Evolutionary conservation across 2,113 vertebrate genomes (phyloP).

Genomic region (Perca fluviatilis): DNA sequence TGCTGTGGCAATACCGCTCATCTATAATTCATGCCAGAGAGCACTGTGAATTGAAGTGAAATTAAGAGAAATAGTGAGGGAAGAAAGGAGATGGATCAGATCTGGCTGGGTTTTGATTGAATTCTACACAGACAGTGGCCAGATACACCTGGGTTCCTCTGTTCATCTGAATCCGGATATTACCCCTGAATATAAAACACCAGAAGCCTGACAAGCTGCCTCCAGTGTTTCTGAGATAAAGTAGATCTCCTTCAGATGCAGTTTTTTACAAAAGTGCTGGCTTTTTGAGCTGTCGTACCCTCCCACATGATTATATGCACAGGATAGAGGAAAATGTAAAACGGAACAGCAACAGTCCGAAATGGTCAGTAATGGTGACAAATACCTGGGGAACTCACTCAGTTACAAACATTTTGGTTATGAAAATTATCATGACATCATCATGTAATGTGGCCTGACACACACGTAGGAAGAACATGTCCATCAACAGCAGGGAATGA

Average conservation of each 20-base stretch:
- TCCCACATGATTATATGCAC: slow-evolving; percentile 23
- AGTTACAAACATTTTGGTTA: neutral
- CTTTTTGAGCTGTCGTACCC: slow-evolving; percentile 8
- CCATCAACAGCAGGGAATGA: slow-evolving; percentile 29
- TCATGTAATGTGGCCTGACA: neutral
- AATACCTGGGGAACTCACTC: neutral
- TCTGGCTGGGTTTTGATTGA: slow-evolving; percentile 74
- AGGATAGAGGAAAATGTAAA: slow-evolving; percentile 1
- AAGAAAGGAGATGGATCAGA: slow-evolving; percentile 46
- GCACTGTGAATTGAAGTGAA: slow-evolving; percentile 62
- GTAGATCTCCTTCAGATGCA: slow-evolving; percentile 40
- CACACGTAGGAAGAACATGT: slow-evolving; percentile 10
- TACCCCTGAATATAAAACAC: slow-evolving; percentile 74
- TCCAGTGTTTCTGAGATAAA: slow-evolving; percentile 53
- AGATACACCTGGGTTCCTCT: slow-evolving; percentile 77
- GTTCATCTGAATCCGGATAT: slow-evolving; percentile 72
- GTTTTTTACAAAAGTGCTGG: slow-evolving; percentile 11
- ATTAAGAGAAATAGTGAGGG: slow-evolving; percentile 65
- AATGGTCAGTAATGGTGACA: slow-evolving; percentile 1
- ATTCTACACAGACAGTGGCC: slow-evolving; percentile 63
- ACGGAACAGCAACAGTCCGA: neutral
- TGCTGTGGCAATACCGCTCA: slow-evolving; percentile 30
- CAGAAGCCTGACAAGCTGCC: slow-evolving; percentile 61
- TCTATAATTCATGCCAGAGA: slow-evolving; percentile 50
- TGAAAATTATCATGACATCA: neutral